Conservation (phyloP, 2,797 vertebrate genomes). For the Enteromius paludinosus region DNA sequence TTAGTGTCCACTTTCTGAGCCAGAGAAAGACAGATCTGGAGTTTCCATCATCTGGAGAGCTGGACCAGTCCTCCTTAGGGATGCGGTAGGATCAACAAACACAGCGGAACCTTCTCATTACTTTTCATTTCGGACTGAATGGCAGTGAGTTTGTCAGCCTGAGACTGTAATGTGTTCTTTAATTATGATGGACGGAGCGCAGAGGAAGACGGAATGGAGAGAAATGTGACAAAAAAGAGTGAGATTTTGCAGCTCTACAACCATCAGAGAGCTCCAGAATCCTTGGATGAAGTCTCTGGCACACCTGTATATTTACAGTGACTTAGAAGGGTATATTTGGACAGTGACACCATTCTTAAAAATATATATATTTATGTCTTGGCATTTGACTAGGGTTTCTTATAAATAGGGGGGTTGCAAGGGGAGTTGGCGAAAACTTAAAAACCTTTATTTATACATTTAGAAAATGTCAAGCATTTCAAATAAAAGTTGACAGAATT, state of each 20-base stretch:
- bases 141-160: constrained; percentile 29
- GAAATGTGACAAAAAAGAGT: constrained; percentile 11
- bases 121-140: constrained; percentile 40
- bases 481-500: neutral
- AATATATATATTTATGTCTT: neutral
- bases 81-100: constrained; percentile 8
- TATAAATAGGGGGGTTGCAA: neutral
- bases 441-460: neutral
- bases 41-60: constrained; percentile 28
- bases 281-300: neutral
- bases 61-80: constrained; percentile 21
- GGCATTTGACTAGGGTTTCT: neutral
- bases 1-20: constrained; percentile 19
- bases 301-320: neutral
- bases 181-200: constrained; percentile 41
- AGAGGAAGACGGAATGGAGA: constrained; percentile 17
- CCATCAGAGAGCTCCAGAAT: neutral
- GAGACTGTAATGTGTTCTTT: constrained; percentile 38
- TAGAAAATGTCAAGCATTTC: neutral
- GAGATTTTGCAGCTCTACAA: constrained; percentile 1
- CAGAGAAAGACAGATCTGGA: constrained; percentile 26
- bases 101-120: constrained; percentile 22
- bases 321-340: constrained; percentile 1
- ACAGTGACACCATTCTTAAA: neutral
- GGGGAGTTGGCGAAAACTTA: no score